Percentiles rank a stretch among this genome's conserved stretches.
These are phyloP conservation scores for Crioceris asparagi DNA, from an alignment of 2,888 invertebrate species.

Conservation along the genomic window DNA sequence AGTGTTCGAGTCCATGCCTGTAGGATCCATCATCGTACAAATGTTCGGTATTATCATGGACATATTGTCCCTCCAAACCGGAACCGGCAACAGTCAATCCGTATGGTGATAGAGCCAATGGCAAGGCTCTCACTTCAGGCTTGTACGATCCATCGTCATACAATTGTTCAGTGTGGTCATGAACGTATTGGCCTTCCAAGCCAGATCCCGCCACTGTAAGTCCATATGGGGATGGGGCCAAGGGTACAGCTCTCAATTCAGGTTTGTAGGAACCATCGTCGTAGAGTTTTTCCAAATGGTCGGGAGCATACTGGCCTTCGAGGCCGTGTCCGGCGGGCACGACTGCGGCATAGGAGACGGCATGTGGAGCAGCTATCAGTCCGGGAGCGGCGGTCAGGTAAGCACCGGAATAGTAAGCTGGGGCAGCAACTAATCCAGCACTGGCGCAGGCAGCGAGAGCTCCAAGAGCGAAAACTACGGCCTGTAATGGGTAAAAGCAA, in stretches of 20 bases:
- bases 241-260: slow-evolving; percentile 16
- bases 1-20: slow-evolving; percentile 22
- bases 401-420: slow-evolving; percentile 5
- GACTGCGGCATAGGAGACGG: slow-evolving; percentile 14
- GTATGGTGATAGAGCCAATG: slow-evolving; percentile 22
- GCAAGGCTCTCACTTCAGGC: slow-evolving; percentile 20
- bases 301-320: slow-evolving; percentile 27
- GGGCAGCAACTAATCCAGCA: slow-evolving; percentile 18
- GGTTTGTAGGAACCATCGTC: slow-evolving; percentile 30
- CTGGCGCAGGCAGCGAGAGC: slow-evolving; percentile 21
- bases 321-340: slow-evolving; percentile 19
- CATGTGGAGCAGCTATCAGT: slow-evolving; percentile 8
- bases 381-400: slow-evolving; percentile 11
- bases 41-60: slow-evolving; percentile 26
- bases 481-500: slow-evolving; percentile 9
- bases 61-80: slow-evolving; percentile 25
- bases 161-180: slow-evolving; percentile 24
- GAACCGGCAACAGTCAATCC: slow-evolving; percentile 24
- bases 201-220: slow-evolving; percentile 24
- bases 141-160: slow-evolving; percentile 31
- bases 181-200: slow-evolving; percentile 27
- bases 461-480: slow-evolving; percentile 17
- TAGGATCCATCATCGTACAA: slow-evolving; percentile 30
- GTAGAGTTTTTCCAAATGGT: slow-evolving; percentile 25
- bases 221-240: slow-evolving; percentile 21